Conservation (phyloP, 2,113 vertebrate species). For the Sarotherodon lohbergeri region DNA sequence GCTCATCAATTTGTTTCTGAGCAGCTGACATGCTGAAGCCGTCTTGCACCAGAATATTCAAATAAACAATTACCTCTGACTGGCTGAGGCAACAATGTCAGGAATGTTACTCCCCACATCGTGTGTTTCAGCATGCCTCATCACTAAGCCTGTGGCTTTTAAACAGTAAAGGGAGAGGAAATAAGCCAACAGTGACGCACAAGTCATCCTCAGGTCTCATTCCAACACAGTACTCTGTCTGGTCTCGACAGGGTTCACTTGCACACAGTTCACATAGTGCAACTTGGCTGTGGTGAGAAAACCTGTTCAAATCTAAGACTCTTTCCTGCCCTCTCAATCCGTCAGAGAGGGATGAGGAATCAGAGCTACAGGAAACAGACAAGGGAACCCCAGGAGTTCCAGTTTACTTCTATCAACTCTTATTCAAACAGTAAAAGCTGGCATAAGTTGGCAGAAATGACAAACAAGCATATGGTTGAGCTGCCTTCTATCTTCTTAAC, state of each 20-base stretch:
- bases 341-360: slow-evolving; percentile 48
- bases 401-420: slow-evolving; percentile 42
- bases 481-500: slow-evolving; percentile 54
- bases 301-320: slow-evolving; percentile 9
- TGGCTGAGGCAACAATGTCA: slow-evolving; percentile 40
- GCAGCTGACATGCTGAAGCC: slow-evolving; percentile 35
- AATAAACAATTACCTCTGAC: slow-evolving; percentile 66
- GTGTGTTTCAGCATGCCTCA: slow-evolving; percentile 42
- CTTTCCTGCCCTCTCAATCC: slow-evolving; percentile 20
- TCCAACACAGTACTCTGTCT: slow-evolving; percentile 10
- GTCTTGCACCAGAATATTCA: slow-evolving; percentile 45
- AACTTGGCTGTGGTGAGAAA: slow-evolving; percentile 26
- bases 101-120: slow-evolving; percentile 39
- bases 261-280: not conserved
- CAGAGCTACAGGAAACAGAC: slow-evolving; percentile 61
- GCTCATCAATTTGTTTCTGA: slow-evolving; percentile 43
- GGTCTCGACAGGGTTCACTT: slow-evolving; percentile 29
- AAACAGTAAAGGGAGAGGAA: not conserved
- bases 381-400: slow-evolving; percentile 69
- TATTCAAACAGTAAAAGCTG: slow-evolving; percentile 61
- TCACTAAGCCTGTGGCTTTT: slow-evolving; percentile 31
- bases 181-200: slow-evolving; percentile 25
- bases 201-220: slow-evolving; percentile 40
- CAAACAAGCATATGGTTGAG: slow-evolving; percentile 34
- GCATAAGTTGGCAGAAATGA: slow-evolving; percentile 64